Evolutionary conservation across 2,888 invertebrate genomes (phyloP).

Genomic region (Achlya flavicornis): DNA sequence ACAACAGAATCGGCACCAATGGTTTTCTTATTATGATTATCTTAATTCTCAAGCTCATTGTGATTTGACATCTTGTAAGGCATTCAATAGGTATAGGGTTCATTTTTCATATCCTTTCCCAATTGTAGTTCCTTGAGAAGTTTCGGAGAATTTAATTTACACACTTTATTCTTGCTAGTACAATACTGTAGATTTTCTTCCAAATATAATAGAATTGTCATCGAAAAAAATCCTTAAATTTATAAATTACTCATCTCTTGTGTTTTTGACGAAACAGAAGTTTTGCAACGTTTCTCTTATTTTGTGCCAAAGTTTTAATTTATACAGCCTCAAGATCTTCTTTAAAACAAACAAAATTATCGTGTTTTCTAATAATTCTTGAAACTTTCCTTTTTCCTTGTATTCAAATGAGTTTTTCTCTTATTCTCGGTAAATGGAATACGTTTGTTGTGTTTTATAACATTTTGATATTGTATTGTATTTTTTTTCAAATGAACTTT

Average conservation of each 20-base stretch:
- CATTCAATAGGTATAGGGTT: too few species aligned
- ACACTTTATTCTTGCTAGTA: too few species aligned
- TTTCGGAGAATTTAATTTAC: not conserved
- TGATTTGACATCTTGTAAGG: too few species aligned
- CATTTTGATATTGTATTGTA: conserved; percentile 4
- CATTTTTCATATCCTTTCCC: too few species aligned
- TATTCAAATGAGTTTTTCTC: conserved; percentile 12
- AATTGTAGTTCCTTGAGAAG: too few species aligned
- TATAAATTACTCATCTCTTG: conserved; percentile 3
- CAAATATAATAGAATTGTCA: not conserved
- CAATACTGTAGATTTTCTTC: too few species aligned
- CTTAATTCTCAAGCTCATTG: too few species aligned
- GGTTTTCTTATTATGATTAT: too few species aligned
- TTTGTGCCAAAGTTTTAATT: conserved; percentile 10
- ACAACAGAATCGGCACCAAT: too few species aligned
- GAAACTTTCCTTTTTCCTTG: conserved; percentile 9
- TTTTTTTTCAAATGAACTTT: not conserved
- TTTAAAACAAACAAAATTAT: conserved; percentile 14
- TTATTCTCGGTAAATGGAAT: conserved; percentile 4
- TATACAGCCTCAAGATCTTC: conserved; percentile 11
- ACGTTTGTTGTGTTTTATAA: conserved; percentile 7
- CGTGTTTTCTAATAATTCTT: conserved; percentile 4
- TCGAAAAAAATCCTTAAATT: conserved; percentile 6
- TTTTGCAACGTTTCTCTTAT: conserved; percentile 7
- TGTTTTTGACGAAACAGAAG: conserved; percentile 14